phyloP scores from a whole-genome alignment of 2,113 vertebrate species.

The Halcyon senegalensis region DNA sequence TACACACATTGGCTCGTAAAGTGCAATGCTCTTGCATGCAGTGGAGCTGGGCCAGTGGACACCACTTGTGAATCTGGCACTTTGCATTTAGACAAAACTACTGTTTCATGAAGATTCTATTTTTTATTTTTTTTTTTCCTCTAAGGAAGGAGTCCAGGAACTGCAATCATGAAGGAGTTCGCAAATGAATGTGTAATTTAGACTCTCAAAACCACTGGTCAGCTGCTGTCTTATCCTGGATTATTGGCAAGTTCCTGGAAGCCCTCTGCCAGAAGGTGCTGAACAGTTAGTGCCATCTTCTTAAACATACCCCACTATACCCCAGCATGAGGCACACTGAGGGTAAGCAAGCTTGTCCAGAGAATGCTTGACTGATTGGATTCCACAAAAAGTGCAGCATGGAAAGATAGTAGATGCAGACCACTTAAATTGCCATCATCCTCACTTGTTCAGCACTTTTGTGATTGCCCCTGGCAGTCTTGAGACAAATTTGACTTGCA shows the following conservation, averaged over 20 bases:
- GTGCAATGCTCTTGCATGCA: rapidly evolving
- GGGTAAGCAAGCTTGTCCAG: neutral
- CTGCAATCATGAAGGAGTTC: neutral
- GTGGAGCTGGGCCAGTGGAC: neutral
- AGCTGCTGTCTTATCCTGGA: neutral
- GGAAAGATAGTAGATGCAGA: neutral
- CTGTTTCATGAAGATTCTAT: neutral
- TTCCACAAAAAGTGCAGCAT: neutral
- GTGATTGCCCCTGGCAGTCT: neutral
- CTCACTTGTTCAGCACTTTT: neutral
- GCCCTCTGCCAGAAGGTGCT: neutral
- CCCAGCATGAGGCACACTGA: neutral
- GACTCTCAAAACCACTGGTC: neutral
- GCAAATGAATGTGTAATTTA: neutral
- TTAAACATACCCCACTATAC: neutral
- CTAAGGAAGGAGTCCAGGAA: neutral
- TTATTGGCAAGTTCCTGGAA: neutral
- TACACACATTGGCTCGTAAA: neutral
- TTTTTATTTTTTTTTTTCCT: neutral
- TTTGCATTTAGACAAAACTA: neutral
- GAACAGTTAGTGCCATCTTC: neutral
- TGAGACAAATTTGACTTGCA: neutral
- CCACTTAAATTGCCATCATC: neutral
- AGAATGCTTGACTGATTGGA: neutral
- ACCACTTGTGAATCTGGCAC: neutral